Conservation (phyloP, 1,140 invertebrate genomes). For the Scaptomyza graminum region DNA sequence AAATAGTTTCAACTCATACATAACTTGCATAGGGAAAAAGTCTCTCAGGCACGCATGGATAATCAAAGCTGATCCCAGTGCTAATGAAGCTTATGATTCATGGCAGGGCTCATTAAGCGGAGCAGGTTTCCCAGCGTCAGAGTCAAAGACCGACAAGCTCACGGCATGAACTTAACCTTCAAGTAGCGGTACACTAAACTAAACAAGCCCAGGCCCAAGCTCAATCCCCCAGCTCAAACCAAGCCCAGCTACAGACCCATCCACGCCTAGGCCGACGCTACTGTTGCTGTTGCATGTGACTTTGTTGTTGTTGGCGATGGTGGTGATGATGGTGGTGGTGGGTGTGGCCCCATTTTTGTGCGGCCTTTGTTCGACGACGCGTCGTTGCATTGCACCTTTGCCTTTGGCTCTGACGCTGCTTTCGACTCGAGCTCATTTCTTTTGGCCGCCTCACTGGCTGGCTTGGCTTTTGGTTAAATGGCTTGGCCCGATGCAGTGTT, state of each 20-base stretch:
- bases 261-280: constrained; percentile 9
- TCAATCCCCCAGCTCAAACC: constrained; percentile 18
- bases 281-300: constrained; percentile 23
- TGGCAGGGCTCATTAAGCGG: constrained; percentile 31
- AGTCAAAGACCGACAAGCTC: constrained; percentile 61
- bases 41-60: constrained; percentile 18
- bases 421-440: constrained; percentile 47
- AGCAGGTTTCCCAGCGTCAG: constrained; percentile 1
- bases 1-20: constrained; percentile 15
- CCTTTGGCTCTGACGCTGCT: constrained; percentile 32
- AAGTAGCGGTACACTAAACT: constrained; percentile 21
- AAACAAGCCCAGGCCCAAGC: constrained; percentile 10
- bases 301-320: constrained; percentile 8
- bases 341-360: constrained; percentile 42
- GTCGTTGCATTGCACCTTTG: constrained; percentile 41
- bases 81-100: constrained; percentile 51
- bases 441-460: constrained; percentile 38
- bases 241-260: constrained; percentile 20
- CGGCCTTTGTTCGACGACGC: constrained; percentile 43
- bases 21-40: neutral
- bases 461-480: constrained; percentile 75
- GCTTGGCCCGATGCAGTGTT: constrained; percentile 67
- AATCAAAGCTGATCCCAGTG: constrained; percentile 41
- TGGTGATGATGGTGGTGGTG: constrained; percentile 29
- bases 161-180: constrained; percentile 69